Percentiles rank a stretch among this genome's conserved stretches.
phyloP scores from a whole-genome alignment of 2,797 vertebrate genomes.

The Synaphobranchus kaupii region DNA sequence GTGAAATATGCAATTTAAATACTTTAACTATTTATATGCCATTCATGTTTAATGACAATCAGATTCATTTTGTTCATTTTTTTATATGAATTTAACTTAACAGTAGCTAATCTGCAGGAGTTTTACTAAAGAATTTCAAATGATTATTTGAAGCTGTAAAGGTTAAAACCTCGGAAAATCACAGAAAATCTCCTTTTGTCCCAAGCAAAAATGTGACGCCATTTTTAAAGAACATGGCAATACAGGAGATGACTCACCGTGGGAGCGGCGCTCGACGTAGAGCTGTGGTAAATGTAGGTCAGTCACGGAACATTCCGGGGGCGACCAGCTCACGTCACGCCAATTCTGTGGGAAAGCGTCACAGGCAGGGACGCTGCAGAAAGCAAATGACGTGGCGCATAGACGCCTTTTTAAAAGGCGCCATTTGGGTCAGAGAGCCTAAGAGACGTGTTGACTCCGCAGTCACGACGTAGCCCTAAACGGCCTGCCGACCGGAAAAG shows the following conservation, averaged over 20 bases:
- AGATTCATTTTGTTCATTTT: too few relatives aligned
- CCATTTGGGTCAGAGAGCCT: slow-evolving; percentile 33
- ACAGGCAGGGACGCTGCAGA: not conserved
- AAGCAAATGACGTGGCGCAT: not conserved
- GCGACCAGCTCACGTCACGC: slow-evolving; percentile 26
- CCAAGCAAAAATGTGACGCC: not conserved
- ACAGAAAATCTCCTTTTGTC: not conserved
- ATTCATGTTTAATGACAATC: not conserved
- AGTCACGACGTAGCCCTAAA: not conserved
- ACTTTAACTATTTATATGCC: not conserved
- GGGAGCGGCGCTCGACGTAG: slow-evolving; percentile 17
- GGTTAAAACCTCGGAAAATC: not conserved
- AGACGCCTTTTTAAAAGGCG: slow-evolving; percentile 19
- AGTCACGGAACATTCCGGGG: slow-evolving; percentile 35
- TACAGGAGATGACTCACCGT: not conserved
- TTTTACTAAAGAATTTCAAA: not conserved
- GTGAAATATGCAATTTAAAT: not conserved
- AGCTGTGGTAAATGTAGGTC: slow-evolving; percentile 45
- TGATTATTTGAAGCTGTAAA: not conserved
- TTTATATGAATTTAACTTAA: not conserved
- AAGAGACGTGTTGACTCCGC: slow-evolving; percentile 12
- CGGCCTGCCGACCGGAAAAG: not conserved
- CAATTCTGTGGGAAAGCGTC: slow-evolving; percentile 38
- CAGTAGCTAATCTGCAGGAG: not conserved
- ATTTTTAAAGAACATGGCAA: not conserved